A percentile compares a stretch with the other conserved stretches of the same genome.
Evolutionary conservation across 2,113 vertebrate species (phyloP).

Genomic region (Ictalurus furcatus): DNA sequence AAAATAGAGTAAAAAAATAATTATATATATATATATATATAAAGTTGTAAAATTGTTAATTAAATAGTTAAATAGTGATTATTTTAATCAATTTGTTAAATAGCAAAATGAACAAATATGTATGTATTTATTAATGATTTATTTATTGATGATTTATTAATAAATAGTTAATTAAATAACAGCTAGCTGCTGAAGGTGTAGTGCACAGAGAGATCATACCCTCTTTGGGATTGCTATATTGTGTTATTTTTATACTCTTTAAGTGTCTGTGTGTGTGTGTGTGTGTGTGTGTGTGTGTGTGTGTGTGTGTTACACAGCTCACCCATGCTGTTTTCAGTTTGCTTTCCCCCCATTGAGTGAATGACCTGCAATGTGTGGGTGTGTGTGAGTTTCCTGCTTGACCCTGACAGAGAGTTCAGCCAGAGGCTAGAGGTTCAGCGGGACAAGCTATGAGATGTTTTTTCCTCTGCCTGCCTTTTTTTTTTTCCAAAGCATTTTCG

Average conservation of each 20-base stretch:
- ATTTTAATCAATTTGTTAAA: neutral
- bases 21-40: too few species aligned
- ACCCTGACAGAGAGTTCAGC: conserved; percentile 68
- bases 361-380: conserved; percentile 51
- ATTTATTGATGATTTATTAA: neutral
- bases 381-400: conserved; percentile 64
- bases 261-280: neutral
- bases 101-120: neutral
- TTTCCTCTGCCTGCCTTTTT: conserved; percentile 40
- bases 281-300: conserved; percentile 24
- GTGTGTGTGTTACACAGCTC: conserved; percentile 17
- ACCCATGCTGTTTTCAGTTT: conserved; percentile 48
- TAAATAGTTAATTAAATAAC: neutral
- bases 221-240: neutral
- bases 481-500: neutral
- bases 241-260: neutral
- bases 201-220: neutral
- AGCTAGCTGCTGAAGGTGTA: neutral
- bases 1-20: too few species aligned
- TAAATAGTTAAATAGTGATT: neutral
- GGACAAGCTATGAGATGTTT: conserved; percentile 52
- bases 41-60: neutral
- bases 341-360: conserved; percentile 60
- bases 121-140: neutral
- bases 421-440: conserved; percentile 67